Percentiles rank a stretch among this genome's conserved stretches.
Conservation (phyloP, 2,888 invertebrate genomes). For the Limenitis camilla region DNA sequence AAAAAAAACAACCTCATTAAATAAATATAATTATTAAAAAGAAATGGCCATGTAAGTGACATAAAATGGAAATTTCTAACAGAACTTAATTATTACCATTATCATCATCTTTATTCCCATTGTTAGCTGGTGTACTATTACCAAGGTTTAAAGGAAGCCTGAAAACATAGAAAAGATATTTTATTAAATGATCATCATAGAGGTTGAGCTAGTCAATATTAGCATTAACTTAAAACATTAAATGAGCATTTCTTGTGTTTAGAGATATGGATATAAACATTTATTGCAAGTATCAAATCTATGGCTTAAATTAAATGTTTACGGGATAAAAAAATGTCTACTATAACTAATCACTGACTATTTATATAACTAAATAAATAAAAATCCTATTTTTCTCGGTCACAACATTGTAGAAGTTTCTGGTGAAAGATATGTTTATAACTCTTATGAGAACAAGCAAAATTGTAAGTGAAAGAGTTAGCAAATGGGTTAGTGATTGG, state of each 20-base stretch:
- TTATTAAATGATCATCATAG: background rate
- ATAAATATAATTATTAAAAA: too few relatives aligned
- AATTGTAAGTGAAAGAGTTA: too few relatives aligned
- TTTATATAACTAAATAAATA: background rate
- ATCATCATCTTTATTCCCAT: conserved; percentile 51
- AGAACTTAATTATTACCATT: conserved; percentile 42
- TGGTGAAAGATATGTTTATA: too few relatives aligned
- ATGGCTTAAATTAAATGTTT: too few relatives aligned
- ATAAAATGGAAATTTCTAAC: background rate
- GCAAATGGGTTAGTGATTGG: too few relatives aligned
- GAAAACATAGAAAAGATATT: conserved; percentile 23
- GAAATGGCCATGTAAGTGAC: too few relatives aligned
- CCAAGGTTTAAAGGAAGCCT: conserved; percentile 48
- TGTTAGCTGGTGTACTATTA: conserved; percentile 45
- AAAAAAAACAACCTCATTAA: too few relatives aligned
- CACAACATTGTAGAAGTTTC: too few relatives aligned
- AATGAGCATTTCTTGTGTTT: background rate
- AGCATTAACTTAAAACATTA: too few relatives aligned
- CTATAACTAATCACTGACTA: background rate
- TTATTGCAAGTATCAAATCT: background rate
- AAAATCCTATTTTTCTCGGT: too few relatives aligned
- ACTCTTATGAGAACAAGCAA: too few relatives aligned
- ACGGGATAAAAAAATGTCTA: too few relatives aligned
- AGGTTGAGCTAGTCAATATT: background rate
- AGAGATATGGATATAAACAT: background rate